Conservation (phyloP, 2,888 invertebrate genomes). For the Plebejus argus region DNA sequence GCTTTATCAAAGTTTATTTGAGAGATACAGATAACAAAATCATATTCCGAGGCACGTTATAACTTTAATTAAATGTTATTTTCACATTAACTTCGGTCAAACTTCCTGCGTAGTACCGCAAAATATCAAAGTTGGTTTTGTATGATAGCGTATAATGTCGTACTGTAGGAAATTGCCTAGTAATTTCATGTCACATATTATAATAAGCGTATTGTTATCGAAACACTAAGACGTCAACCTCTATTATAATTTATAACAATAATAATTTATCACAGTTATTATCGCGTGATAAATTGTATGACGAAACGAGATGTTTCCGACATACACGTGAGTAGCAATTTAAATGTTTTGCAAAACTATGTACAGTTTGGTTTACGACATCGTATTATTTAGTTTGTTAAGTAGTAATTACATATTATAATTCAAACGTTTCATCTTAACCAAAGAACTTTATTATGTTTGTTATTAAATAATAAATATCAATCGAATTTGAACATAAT, state of each 20-base stretch:
- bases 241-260: background rate
- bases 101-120: conserved; percentile 35
- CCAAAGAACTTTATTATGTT: background rate
- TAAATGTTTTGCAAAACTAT: conserved; percentile 14
- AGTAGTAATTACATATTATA: too few relatives aligned
- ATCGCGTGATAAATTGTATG: conserved; percentile 19
- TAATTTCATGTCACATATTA: conserved; percentile 25
- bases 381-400: background rate
- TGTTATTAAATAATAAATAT: background rate
- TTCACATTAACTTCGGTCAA: conserved; percentile 26
- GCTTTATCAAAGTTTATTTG: background rate
- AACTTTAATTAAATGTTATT: background rate
- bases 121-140: conserved; percentile 35
- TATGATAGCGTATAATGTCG: conserved; percentile 23
- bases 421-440: background rate
- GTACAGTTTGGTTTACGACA: background rate
- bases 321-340: conserved; percentile 24
- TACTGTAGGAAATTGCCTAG: background rate
- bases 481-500: too few relatives aligned
- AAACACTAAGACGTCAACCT: conserved; percentile 4
- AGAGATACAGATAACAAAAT: background rate
- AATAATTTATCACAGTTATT: conserved; percentile 7
- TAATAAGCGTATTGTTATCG: conserved; percentile 26
- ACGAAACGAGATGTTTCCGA: conserved; percentile 13
- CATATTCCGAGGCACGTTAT: background rate